Base-by-base conservation (phyloP, 2,797 vertebrate genomes). In the Heteromormyrus szaboi region DNA sequence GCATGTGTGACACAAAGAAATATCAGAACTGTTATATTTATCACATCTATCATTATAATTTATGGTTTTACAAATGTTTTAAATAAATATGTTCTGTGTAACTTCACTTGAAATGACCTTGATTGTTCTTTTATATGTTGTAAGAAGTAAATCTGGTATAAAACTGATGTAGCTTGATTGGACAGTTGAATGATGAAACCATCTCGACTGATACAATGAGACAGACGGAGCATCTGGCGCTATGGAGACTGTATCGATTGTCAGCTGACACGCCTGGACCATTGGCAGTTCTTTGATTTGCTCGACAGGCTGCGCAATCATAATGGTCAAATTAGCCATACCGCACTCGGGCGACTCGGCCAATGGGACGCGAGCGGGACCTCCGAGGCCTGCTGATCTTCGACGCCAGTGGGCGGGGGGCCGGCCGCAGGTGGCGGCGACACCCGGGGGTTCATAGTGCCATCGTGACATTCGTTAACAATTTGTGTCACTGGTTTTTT, bases 221-320 rank as follows among this genome's bases (percentile, higher is more conserved):
- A 94, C 93, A 93, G 94, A 95, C 93, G 95, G 95, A 97, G 96
- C 98, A 98, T 98, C 97, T 99, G 98, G 96, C 76, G 89, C 93
- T 92, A 91, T 89, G 93, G 94, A 94, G 94, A 90, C 92, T 85
- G 89, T 92, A 93, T 94, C 91, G 89, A 95, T 92, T 95, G 95
- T 94, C 95, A 91, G 89, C 93, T 89, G 46, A 86, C 92, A 95
- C 95, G 92, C 93, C 84, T 88, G 85, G 93, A 93, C 96, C 96
- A 97, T 97, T 95, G 93, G 88, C 59, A 90, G 2, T 94, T 92
- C 93, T 95, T 96, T 92, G 37, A 91, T 94, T 94, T 90, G 93
- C 95, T 96, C 93, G 94, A 96, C 91, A 95, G 96, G 95, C 93
- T 94, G 97, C 94, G 95, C 95, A 96, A 95, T 92, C 94, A 97